Evolutionary conservation across 1,140 invertebrate species (phyloP), one percentile per base, ranked within the genome.

Genomic region (Globodera rostochiensis): DNA sequence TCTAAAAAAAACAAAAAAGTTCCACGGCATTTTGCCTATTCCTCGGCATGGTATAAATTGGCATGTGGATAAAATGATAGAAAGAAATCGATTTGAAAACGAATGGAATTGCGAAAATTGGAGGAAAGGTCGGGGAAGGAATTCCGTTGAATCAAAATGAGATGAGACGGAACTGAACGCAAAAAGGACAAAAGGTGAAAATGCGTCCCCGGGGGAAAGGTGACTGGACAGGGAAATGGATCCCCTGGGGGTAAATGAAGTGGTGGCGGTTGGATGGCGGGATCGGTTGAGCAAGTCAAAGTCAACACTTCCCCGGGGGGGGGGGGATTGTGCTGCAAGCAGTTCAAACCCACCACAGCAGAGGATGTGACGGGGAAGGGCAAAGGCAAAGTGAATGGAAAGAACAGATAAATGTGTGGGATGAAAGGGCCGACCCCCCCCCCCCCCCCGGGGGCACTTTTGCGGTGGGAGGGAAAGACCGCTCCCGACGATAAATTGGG

Each of bases 401-500:
- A 9, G 66, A n/a, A 8, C n/a, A 69, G 8, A 69, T 36, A 69
- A 69, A 36, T 6, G 36, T 25, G 11, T 71, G 69, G 69, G 69
- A 47, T 21, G n/a, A 47, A 71, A 71, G 69, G 25, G 69, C n/a
- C n/a, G 67, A 70, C n/a, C 67, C 67, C n/a, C n/a, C 67, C 36
- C 2, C 67, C 36, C 19, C n/a, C 36, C n/a, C 67, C n/a, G 8
- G 69, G 69, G 25, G 69, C 69, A 71, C 21, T 9, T 71, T 25
- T 71, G n/a, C n/a, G 69, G n/a, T 45, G 6, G 13, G 60, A 25
- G 25, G 69, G 69, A 71, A 47, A 36, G 25, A 47, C 25, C 5
- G 11, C 25, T 13, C 69, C 25, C n/a, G 25, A 36, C n/a, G 25
- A 36, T 25, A 71, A 71, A 45, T 7, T 13, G 69, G 69, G 69